Evolutionary conservation across 2,888 invertebrate genomes (phyloP).

Genomic region (Theretra japonica): DNA sequence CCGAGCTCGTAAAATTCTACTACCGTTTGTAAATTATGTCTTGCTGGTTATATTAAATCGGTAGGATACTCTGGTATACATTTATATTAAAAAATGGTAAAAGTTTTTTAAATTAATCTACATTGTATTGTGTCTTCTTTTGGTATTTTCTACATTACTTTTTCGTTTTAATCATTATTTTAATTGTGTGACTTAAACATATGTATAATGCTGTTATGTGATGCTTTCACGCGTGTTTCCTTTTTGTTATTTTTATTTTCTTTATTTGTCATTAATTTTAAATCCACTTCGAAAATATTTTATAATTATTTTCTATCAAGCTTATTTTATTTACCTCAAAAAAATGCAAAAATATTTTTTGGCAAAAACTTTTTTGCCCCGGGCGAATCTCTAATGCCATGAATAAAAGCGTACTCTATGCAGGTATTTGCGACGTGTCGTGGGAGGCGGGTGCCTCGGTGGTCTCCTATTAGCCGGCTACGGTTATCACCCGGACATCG

Average conservation of each 20-base stretch:
- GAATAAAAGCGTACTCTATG: constrained; percentile 33
- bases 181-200: no score
- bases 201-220: no score
- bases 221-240: neutral
- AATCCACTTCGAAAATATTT: no score
- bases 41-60: constrained; percentile 36
- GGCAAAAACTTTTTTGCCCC: neutral
- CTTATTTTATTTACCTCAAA: neutral
- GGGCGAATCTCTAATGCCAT: neutral
- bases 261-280: no score
- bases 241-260: neutral
- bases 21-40: constrained; percentile 62
- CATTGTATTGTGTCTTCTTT: no score
- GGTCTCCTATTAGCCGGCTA: constrained; percentile 58
- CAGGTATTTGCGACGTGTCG: constrained; percentile 14
- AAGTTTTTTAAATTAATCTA: no score
- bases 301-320: no score
- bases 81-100: neutral
- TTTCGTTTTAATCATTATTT: neutral
- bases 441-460: constrained; percentile 43
- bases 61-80: neutral
- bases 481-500: constrained; percentile 53
- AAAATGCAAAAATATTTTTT: neutral
- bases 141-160: neutral
- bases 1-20: constrained; percentile 55